phyloP scores from a whole-genome alignment of 2,113 vertebrate species.

The Ondatra zibethicus region DNA sequence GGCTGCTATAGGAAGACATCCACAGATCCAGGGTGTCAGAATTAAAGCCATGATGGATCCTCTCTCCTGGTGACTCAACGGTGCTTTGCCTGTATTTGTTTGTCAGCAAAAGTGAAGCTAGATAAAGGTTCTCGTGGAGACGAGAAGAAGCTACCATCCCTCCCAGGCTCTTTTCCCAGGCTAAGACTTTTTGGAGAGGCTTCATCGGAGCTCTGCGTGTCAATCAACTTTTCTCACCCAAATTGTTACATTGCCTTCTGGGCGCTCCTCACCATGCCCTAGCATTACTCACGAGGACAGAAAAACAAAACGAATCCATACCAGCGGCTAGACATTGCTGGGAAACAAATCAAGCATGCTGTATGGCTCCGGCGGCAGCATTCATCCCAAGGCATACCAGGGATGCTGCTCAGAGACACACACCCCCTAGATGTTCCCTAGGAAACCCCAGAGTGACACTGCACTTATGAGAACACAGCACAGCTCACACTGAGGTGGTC shows the following conservation, averaged over 20 bases:
- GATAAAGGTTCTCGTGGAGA: background rate
- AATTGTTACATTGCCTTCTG: background rate
- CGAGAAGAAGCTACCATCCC: background rate
- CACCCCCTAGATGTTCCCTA: background rate
- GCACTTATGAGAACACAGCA: background rate
- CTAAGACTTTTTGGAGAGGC: background rate
- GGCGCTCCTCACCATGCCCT: background rate
- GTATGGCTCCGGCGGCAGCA: fast-evolving
- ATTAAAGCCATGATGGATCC: no score
- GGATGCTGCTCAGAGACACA: fast-evolving
- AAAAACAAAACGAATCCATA: background rate
- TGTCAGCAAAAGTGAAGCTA: background rate
- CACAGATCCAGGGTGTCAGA: no score
- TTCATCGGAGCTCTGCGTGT: background rate
- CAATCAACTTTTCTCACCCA: fast-evolving
- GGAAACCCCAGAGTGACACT: background rate
- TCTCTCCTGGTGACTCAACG: background rate
- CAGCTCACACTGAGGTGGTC: fast-evolving
- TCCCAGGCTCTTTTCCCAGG: background rate
- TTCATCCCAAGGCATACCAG: background rate
- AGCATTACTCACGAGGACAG: background rate
- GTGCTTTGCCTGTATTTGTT: background rate
- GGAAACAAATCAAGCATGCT: background rate
- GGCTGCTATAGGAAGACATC: background rate
- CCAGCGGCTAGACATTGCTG: background rate